phyloP scores from a whole-genome alignment of 2,113 vertebrate genomes.

The Trichechus manatus region DNA sequence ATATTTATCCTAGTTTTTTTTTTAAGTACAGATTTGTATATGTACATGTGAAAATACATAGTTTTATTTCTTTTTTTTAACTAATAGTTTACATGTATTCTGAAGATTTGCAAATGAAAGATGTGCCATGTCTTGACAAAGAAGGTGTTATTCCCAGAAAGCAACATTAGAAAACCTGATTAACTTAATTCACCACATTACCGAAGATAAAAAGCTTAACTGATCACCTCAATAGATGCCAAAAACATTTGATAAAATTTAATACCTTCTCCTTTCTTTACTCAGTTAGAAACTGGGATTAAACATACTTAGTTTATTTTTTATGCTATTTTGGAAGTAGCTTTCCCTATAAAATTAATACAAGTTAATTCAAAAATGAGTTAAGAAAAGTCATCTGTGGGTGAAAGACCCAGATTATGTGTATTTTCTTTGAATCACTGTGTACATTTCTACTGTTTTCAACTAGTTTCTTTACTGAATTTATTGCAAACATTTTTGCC shows the following conservation, averaged over 20 bases:
- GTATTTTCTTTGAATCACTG: not conserved
- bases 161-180: not conserved
- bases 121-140: not conserved
- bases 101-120: constrained; percentile 17
- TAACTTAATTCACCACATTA: not conserved
- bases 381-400: not conserved
- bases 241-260: constrained; percentile 27
- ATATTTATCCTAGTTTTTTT: not conserved
- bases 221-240: not conserved
- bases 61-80: not conserved
- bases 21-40: not conserved
- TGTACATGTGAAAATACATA: not conserved
- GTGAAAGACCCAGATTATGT: not conserved
- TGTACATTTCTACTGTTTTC: not conserved
- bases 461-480: not conserved
- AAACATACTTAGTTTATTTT: constrained; percentile 22
- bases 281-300: not conserved
- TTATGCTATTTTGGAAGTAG: not conserved
- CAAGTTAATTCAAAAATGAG: constrained; percentile 24
- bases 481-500: not conserved
- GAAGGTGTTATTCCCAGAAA: not conserved
- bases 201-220: not conserved
- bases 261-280: not conserved
- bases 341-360: not conserved
- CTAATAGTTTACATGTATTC: not conserved